These are phyloP conservation scores for Mycetomoellerius zeteki DNA, from an alignment of 1,140 invertebrate genomes.

Conservation along the genomic window DNA sequence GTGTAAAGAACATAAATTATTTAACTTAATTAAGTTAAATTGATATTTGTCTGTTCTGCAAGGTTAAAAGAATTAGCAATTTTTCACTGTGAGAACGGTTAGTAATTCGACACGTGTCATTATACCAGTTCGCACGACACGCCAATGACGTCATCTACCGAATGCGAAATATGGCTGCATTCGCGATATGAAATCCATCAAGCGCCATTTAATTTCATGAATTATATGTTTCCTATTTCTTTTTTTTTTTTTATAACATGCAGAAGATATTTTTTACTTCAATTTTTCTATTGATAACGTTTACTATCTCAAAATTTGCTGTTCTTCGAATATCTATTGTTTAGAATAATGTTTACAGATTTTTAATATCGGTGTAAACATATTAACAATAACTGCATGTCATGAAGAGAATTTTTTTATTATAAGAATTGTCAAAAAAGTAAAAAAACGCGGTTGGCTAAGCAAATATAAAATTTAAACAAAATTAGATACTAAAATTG, in stretches of 20 bases:
- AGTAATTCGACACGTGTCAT: conserved; percentile 50
- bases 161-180: conserved; percentile 3
- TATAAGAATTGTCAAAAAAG: not conserved
- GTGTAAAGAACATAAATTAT: not conserved
- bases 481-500: not conserved
- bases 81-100: not conserved
- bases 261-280: not conserved
- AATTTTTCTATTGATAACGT: not conserved
- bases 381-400: not conserved
- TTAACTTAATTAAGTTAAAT: not conserved
- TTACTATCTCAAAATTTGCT: not conserved
- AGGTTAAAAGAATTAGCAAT: conserved; percentile 27
- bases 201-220: not conserved
- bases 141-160: conserved; percentile 25
- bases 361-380: not conserved
- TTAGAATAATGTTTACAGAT: not conserved
- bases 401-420: not conserved
- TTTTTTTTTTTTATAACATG: not conserved
- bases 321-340: not conserved
- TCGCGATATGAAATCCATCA: conserved; percentile 11
- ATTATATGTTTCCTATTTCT: not conserved
- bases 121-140: not conserved
- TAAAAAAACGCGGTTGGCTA: not conserved
- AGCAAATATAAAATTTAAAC: not conserved
- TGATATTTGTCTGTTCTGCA: not conserved